Evolutionary conservation across 2,113 vertebrate species (phyloP).

Genomic region (Murina feae): DNA sequence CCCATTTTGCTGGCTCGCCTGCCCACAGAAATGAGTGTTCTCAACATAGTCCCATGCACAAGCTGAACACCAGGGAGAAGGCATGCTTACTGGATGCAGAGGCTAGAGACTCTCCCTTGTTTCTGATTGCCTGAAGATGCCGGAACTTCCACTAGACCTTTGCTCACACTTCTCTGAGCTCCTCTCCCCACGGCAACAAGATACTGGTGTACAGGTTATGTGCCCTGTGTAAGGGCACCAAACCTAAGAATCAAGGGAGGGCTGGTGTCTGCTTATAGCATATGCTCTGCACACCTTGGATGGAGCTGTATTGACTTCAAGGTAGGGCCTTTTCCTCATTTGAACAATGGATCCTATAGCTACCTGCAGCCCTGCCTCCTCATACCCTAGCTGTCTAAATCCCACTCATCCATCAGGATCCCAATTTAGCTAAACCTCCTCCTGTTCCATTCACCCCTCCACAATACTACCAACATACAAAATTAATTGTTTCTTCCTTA

Average conservation of each 20-base stretch:
- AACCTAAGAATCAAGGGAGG: neutral
- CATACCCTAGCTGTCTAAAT: neutral
- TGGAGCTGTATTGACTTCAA: neutral
- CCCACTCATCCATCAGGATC: neutral
- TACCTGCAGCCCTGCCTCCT: neutral
- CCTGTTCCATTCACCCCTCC: neutral
- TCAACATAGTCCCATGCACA: neutral
- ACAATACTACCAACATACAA: neutral
- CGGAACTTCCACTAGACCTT: neutral
- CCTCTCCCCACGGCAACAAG: neutral
- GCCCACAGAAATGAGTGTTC: neutral
- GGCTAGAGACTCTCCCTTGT: neutral
- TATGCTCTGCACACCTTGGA: neutral
- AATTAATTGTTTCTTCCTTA: neutral
- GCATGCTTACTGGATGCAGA: neutral
- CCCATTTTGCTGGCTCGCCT: neutral
- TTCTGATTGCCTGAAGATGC: neutral
- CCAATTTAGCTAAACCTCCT: neutral
- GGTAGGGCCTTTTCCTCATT: neutral
- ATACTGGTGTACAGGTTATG: neutral
- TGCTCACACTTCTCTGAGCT: neutral
- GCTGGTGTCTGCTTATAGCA: neutral
- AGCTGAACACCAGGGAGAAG: neutral
- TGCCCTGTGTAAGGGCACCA: neutral
- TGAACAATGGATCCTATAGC: neutral